phyloP scores from a whole-genome alignment of 1,140 invertebrate genomes.

The Sycobia sp. region DNA sequence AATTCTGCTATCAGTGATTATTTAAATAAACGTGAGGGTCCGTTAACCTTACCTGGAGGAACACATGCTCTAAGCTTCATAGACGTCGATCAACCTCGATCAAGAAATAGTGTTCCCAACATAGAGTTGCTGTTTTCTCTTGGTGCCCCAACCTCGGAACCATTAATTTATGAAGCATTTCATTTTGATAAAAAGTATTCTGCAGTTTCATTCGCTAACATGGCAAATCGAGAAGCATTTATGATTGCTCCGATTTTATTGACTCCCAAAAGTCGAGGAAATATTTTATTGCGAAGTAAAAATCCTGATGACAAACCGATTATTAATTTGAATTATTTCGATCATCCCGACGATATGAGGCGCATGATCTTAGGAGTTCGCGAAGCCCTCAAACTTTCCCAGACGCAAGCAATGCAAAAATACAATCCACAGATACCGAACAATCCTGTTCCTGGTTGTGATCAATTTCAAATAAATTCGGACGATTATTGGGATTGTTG shows the following conservation, averaged over 20 bases:
- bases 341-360: conserved; percentile 59
- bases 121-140: conserved; percentile 14
- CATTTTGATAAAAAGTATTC: neutral
- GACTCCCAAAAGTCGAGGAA: conserved; percentile 3
- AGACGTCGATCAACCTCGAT: neutral
- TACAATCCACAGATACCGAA: conserved; percentile 51
- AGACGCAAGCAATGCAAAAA: conserved; percentile 44
- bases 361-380: conserved; percentile 61
- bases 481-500: conserved; percentile 52
- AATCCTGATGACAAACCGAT: conserved; percentile 61
- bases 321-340: conserved; percentile 69
- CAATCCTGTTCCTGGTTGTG: conserved; percentile 60
- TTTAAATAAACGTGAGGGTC: neutral
- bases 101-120: neutral
- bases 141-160: neutral
- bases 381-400: conserved; percentile 38
- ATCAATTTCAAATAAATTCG: conserved; percentile 50
- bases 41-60: neutral
- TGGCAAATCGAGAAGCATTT: neutral
- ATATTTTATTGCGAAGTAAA: neutral
- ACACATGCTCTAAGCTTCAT: conserved; percentile 3
- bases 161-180: neutral
- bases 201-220: neutral
- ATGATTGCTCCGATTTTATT: conserved; percentile 8
- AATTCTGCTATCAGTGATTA: conserved; percentile 1